phyloP scores from a whole-genome alignment of 92 coral and sea anemone species.

The Metridium senile region DNA sequence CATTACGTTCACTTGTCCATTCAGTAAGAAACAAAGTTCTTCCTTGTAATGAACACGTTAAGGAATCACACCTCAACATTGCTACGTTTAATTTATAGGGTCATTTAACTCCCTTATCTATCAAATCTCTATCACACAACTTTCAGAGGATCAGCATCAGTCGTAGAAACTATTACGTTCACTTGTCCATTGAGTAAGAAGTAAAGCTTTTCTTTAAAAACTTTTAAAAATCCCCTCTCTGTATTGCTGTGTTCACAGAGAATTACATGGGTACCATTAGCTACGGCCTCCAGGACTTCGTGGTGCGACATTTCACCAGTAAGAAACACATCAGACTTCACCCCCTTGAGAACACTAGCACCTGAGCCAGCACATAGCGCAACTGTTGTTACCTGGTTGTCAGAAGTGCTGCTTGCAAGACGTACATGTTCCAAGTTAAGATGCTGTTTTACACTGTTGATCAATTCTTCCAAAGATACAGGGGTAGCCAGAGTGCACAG shows the following conservation, averaged over 20 bases:
- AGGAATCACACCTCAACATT: not conserved
- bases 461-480: conserved; percentile 55
- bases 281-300: conserved; percentile 88
- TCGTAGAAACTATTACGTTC: conserved; percentile 54
- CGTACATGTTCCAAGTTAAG: conserved; percentile 76
- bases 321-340: conserved; percentile 83
- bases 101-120: not conserved
- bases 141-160: conserved; percentile 82
- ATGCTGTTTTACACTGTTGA: conserved; percentile 69
- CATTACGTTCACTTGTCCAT: not conserved
- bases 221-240: conserved; percentile 85
- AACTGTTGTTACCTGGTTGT: conserved; percentile 54
- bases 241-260: conserved; percentile 98
- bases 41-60: not conserved
- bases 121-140: conserved; percentile 41
- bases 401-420: conserved; percentile 48
- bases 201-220: conserved; percentile 58
- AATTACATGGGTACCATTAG: conserved; percentile 86
- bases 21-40: not conserved
- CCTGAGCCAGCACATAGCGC: conserved; percentile 99
- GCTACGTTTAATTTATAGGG: too few species aligned
- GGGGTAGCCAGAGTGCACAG: conserved; percentile 68
- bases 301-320: conserved; percentile 99
- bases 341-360: conserved; percentile 81
- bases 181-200: conserved; percentile 62